Evolutionary conservation across 1,140 invertebrate species (phyloP).

Genomic region (Drosophila melanica): DNA sequence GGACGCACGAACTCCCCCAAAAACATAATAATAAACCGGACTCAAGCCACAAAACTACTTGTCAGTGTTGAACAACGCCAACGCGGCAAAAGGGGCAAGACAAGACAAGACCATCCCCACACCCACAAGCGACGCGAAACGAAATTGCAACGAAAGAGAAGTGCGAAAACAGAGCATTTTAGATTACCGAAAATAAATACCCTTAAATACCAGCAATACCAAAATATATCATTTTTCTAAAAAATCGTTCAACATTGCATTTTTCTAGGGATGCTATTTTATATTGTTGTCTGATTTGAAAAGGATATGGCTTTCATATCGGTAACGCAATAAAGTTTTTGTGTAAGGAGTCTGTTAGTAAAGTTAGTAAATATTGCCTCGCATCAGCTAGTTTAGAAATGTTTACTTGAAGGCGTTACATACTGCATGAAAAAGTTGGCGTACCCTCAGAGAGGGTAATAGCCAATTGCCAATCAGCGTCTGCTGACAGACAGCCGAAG

Average conservation of each 20-base stretch:
- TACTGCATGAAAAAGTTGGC: neutral
- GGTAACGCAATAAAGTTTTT: too few species aligned
- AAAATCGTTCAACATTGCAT: too few species aligned
- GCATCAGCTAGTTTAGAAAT: too few species aligned
- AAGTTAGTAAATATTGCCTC: too few species aligned
- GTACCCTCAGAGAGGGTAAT: neutral
- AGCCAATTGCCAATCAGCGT: slow-evolving; percentile 13
- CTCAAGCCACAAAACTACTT: slow-evolving; percentile 2
- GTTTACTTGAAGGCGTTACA: neutral
- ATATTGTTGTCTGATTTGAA: neutral
- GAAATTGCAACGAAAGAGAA: slow-evolving; percentile 3
- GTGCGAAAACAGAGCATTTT: neutral
- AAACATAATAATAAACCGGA: slow-evolving; percentile 4
- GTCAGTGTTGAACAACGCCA: slow-evolving; percentile 1
- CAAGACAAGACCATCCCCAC: neutral
- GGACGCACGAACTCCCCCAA: too few species aligned
- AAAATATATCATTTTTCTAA: too few species aligned
- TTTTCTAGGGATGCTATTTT: too few species aligned
- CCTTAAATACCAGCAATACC: neutral
- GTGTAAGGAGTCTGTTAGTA: too few species aligned
- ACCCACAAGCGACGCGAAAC: slow-evolving; percentile 1
- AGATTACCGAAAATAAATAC: neutral
- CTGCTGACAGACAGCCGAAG: slow-evolving; percentile 2
- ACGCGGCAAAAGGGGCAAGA: neutral
- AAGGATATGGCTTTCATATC: too few species aligned